Base-by-base conservation (phyloP, 2,888 invertebrate species). In the Drosophila vallismaia region DNA sequence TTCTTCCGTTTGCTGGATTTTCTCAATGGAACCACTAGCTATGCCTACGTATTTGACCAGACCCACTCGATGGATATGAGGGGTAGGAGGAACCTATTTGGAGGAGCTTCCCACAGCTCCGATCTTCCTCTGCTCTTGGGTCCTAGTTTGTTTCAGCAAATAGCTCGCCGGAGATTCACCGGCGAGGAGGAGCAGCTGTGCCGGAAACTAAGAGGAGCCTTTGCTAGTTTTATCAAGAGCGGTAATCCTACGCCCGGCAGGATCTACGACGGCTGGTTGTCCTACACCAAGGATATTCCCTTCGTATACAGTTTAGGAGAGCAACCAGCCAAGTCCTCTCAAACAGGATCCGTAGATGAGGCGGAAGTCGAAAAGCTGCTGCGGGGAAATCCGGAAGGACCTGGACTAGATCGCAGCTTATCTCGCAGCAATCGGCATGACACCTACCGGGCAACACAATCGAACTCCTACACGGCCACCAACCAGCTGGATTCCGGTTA, bases 81-180 rank as follows among this genome's bases (percentile, higher is more conserved):
- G 1, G 92, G 92, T 33, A 90, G 89, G 31, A 75, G 88, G 10
- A 92, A 92, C 75, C 73, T 91, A 0, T 92, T 92, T 64, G 91
- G 90, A 0, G 95, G 95, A 58, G 93, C 94, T n/a, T 93, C 93
- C 0, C 94, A 95, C 75, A 94, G 95, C 4, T 93, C 94, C 0
- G 95, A 95, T 89, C 90, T 95, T 63, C 92, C 95, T 8, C 92
- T 95, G 33, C 89, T 95, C 28, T 92, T 95, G 75, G 95, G 95
- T 4, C 95, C 95, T 42, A 93, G 94, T 36, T 87, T 95, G 40
- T 93, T 94, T 86, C 94, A 94, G 75, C 94, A 95, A 92, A 92
- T 95, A 60, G 93, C 94, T 1, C 93, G 95, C 33, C 92, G 95
- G 49, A 93, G 94, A 8, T 93, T 94, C 56, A 93, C 92, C 14